phyloP scores from a whole-genome alignment of 2,888 invertebrate species.

The Synergus japonicus region DNA sequence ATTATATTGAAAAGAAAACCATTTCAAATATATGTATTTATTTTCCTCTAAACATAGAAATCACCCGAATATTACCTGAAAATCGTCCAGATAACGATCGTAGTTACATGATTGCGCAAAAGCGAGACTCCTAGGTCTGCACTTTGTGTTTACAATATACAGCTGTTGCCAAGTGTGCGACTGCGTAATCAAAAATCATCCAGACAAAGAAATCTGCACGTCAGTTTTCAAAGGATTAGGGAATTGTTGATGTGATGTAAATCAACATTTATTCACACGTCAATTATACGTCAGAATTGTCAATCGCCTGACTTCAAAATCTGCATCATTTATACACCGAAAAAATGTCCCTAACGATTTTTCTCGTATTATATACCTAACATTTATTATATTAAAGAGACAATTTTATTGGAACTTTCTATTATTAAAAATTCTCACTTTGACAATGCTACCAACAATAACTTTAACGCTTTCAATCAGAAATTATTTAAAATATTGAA shows the following conservation, averaged over 20 bases:
- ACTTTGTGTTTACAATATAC: conserved; percentile 50
- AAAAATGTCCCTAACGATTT: not conserved
- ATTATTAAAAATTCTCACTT: not conserved
- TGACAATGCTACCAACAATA: not conserved
- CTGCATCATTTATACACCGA: not conserved
- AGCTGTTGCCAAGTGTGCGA: conserved; percentile 48
- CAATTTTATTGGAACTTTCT: not conserved
- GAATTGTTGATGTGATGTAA: conserved; percentile 15
- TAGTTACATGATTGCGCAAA: conserved; percentile 41
- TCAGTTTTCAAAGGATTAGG: conserved; percentile 8
- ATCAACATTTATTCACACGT: not conserved
- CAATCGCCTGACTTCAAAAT: not conserved
- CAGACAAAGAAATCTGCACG: conserved; percentile 47
- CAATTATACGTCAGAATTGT: conserved; percentile 1
- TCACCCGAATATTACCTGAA: conserved; percentile 20
- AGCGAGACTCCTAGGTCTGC: conserved; percentile 29
- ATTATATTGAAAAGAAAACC: not conserved
- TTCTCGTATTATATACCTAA: not conserved
- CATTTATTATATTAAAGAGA: not conserved
- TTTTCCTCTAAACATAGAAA: not conserved
- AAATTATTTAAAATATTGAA: not conserved
- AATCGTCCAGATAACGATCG: conserved; percentile 41
- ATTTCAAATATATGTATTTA: not conserved
- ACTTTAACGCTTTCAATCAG: not conserved
- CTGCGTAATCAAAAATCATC: conserved; percentile 26